Evolutionary conservation across 2,888 invertebrate species (phyloP).

Genomic region (Lasioglossum lativentre): DNA sequence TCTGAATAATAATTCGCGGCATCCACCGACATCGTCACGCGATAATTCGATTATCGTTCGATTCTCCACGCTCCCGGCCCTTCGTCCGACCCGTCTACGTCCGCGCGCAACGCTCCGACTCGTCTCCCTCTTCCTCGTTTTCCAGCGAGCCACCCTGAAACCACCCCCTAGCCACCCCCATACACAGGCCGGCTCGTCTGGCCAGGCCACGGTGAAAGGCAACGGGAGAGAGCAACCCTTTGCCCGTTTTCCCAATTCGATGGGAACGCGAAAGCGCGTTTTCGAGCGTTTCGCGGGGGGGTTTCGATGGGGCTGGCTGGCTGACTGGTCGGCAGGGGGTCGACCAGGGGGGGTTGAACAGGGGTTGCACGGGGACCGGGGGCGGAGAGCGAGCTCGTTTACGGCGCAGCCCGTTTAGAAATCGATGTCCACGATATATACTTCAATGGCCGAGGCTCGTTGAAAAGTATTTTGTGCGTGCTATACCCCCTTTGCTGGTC

Average conservation of each 20-base stretch:
- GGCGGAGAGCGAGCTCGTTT: constrained; percentile 66
- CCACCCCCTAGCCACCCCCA: background rate
- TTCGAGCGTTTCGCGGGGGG: constrained; percentile 69
- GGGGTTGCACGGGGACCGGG: background rate
- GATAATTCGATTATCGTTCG: constrained; percentile 82
- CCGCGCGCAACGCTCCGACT: constrained; percentile 29
- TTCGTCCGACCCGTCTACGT: constrained; percentile 31
- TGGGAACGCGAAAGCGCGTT: constrained; percentile 75
- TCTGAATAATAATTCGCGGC: constrained; percentile 71
- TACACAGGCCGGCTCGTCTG: constrained; percentile 51
- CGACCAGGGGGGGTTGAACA: background rate
- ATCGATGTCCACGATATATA: constrained; percentile 70
- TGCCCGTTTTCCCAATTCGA: constrained; percentile 77
- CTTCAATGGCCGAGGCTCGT: constrained; percentile 34
- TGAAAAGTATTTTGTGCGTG: constrained; percentile 36
- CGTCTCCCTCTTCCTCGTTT: constrained; percentile 38
- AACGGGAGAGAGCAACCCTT: constrained; percentile 73
- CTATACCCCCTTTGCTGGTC: background rate
- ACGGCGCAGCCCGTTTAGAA: constrained; percentile 75
- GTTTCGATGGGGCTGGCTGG: constrained; percentile 33
- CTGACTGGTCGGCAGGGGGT: constrained; percentile 41
- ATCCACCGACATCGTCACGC: constrained; percentile 65
- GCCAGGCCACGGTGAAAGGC: constrained; percentile 69
- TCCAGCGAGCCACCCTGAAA: constrained; percentile 11
- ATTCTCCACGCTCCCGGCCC: constrained; percentile 75